These are phyloP conservation scores for Andrena minutula DNA, from an alignment of 2,888 invertebrate genomes.

Conservation along the genomic window DNA sequence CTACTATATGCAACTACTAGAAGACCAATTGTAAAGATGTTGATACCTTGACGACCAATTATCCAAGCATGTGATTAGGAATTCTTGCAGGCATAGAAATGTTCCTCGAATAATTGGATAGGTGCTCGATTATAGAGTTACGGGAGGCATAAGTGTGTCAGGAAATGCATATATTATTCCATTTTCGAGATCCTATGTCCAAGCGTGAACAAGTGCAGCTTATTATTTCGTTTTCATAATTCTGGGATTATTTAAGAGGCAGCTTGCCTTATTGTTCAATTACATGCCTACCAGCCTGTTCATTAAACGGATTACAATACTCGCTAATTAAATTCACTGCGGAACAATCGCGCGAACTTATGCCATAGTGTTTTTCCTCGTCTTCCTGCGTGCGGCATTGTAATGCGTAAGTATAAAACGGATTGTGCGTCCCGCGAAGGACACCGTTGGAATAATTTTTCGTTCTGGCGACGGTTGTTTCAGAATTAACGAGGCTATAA, in stretches of 20 bases:
- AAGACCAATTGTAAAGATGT: constrained; percentile 7
- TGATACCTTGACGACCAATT: constrained; percentile 26
- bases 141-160: background rate
- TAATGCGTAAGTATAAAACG: constrained; percentile 9
- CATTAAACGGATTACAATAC: background rate
- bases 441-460: constrained; percentile 34
- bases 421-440: constrained; percentile 33
- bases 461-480: constrained; percentile 8
- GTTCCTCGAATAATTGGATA: background rate
- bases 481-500: constrained; percentile 24
- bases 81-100: constrained; percentile 14
- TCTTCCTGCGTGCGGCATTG: constrained; percentile 1
- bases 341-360: constrained; percentile 1
- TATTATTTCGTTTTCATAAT: background rate
- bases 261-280: background rate
- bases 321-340: background rate
- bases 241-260: background rate
- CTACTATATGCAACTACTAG: background rate
- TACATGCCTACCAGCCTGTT: background rate
- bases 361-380: constrained; percentile 9
- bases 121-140: constrained; percentile 1
- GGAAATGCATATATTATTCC: background rate
- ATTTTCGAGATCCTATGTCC: background rate
- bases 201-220: background rate
- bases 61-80: constrained; percentile 11